These are phyloP conservation scores for Ophthalmotilapia sp. DNA, from an alignment of 2,113 vertebrate species.

Conservation along the genomic window DNA sequence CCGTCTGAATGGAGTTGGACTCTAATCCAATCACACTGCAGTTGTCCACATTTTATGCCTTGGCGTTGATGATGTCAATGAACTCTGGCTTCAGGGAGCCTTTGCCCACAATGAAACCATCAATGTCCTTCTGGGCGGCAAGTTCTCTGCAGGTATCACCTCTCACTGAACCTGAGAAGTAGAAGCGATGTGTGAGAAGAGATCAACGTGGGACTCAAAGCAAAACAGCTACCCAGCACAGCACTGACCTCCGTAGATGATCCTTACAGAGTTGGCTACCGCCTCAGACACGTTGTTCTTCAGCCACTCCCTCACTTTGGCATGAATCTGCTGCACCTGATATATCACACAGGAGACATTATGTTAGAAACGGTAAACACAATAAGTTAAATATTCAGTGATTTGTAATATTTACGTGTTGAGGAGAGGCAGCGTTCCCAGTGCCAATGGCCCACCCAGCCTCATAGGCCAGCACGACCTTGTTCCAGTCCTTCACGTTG, in stretches of 20 bases:
- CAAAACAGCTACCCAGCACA: not conserved
- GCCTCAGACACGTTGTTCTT: conserved; percentile 85
- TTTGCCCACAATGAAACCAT: conserved; percentile 96
- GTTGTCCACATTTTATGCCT: conserved; percentile 64
- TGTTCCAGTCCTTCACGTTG: conserved; percentile 96
- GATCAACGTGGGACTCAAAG: rapidly evolving
- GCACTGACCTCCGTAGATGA: conserved; percentile 92
- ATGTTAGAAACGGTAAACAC: not conserved
- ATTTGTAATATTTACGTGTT: conserved; percentile 77
- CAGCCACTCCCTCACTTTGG: conserved; percentile 90
- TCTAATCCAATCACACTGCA: not conserved
- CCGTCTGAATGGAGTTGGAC: conserved; percentile 14
- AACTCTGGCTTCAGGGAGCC: conserved; percentile 95
- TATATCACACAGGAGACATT: not conserved
- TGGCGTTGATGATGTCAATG: conserved; percentile 91
- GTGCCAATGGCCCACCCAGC: conserved; percentile 98
- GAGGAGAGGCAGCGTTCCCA: conserved; percentile 93
- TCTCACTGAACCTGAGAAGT: conserved; percentile 85
- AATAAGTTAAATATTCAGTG: not conserved
- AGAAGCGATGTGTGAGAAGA: not conserved
- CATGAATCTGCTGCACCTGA: conserved; percentile 94
- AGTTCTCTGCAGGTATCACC: conserved; percentile 89
- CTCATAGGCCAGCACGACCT: conserved; percentile 95
- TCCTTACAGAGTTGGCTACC: conserved; percentile 84
- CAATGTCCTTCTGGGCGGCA: conserved; percentile 85